Conservation (phyloP, 1,140 invertebrate species). For the Panagrolaimus sp. region DNA sequence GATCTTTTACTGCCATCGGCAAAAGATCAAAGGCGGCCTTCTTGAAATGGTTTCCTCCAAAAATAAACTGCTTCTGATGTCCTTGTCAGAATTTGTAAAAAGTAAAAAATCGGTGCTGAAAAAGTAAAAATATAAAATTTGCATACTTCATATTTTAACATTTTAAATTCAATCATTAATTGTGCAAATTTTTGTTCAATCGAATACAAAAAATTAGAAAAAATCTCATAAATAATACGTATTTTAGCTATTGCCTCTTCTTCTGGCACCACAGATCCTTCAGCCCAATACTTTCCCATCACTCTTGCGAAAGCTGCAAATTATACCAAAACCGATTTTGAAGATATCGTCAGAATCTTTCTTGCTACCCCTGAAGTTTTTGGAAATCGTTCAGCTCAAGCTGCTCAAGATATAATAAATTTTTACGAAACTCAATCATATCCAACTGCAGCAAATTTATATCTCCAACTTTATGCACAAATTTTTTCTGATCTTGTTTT, state of each 20-base stretch:
- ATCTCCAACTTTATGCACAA: background rate
- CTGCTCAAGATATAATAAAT: background rate
- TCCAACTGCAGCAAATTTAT: background rate
- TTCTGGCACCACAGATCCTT: conserved; percentile 29
- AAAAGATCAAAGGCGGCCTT: too few species aligned
- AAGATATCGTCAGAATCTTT: background rate
- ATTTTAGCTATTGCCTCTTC: too few species aligned
- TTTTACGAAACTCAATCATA: background rate
- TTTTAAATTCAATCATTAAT: too few species aligned
- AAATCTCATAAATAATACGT: background rate
- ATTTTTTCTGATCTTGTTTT: background rate
- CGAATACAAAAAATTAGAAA: too few species aligned
- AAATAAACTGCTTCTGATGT: too few species aligned
- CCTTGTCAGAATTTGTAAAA: too few species aligned
- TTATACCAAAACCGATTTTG: background rate
- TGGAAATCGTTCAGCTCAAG: background rate
- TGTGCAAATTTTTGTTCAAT: too few species aligned
- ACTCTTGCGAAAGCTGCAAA: background rate
- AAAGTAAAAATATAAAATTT: too few species aligned
- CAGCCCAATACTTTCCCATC: conserved; percentile 3
- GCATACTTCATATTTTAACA: too few species aligned
- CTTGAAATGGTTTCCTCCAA: too few species aligned
- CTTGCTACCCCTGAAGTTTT: background rate
- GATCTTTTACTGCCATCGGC: too few species aligned
- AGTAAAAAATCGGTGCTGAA: too few species aligned